Percentiles rank a stretch among this genome's conserved stretches.
Conservation (phyloP, 2,113 vertebrate species). For the Hiodon alosoides region DNA sequence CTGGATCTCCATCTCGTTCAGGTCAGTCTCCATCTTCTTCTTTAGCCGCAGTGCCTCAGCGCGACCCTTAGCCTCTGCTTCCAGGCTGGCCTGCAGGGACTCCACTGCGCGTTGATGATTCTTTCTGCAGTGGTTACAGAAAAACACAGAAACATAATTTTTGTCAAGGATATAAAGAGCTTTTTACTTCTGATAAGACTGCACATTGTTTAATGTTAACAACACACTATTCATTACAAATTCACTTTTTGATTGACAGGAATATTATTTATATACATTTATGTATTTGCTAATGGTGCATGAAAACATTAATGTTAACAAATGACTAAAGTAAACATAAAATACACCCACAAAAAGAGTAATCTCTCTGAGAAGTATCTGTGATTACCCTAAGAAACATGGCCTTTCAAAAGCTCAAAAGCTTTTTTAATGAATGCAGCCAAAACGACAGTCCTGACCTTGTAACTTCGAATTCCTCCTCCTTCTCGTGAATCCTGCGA, state of each 20-base stretch:
- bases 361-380: too few species aligned
- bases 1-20: constrained; percentile 68
- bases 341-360: neutral
- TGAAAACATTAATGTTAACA: too few species aligned
- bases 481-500: constrained; percentile 57
- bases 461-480: constrained; percentile 63
- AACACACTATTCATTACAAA: too few species aligned
- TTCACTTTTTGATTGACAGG: too few species aligned
- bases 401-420: neutral
- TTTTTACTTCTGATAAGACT: too few species aligned
- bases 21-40: constrained; percentile 65
- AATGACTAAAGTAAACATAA: neutral
- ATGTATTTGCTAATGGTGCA: too few species aligned
- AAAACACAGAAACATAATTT: too few species aligned
- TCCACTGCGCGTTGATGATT: constrained; percentile 61
- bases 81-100: constrained; percentile 69
- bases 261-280: too few species aligned
- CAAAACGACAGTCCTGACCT: constrained; percentile 38
- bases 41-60: constrained; percentile 62
- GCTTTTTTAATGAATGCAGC: neutral
- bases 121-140: constrained; percentile 48
- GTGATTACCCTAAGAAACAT: too few species aligned
- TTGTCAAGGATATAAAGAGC: too few species aligned
- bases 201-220: too few species aligned
- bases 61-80: constrained; percentile 57